phyloP scores from a whole-genome alignment of 2,797 vertebrate genomes.

The Sebastes umbrosus region DNA sequence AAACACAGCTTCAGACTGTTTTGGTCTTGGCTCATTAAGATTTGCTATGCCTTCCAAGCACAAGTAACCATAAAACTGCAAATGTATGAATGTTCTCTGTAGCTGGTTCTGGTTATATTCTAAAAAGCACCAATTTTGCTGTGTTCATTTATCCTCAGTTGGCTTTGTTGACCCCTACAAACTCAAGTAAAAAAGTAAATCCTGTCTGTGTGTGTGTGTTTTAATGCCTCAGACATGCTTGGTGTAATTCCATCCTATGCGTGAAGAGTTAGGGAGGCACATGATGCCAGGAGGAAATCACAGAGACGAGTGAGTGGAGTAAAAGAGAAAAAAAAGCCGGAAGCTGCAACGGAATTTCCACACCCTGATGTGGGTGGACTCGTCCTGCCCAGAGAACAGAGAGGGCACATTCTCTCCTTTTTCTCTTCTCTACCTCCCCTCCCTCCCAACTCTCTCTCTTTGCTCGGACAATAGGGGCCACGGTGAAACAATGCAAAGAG shows the following conservation, averaged over 20 bases:
- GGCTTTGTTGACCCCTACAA: background rate
- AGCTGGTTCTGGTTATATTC: background rate
- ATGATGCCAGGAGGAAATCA: conserved; percentile 18
- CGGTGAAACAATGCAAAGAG: conserved; percentile 64
- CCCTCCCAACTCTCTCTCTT: conserved; percentile 42
- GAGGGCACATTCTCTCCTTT: conserved; percentile 49
- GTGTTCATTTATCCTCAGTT: background rate
- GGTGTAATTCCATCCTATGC: background rate
- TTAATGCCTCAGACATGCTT: background rate
- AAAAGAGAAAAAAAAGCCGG: conserved; percentile 48
- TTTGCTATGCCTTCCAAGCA: background rate
- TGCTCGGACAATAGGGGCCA: conserved; percentile 59
- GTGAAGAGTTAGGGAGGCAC: background rate
- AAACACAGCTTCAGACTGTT: background rate
- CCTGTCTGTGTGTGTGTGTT: background rate
- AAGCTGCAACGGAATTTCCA: conserved; percentile 68
- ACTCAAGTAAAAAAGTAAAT: background rate
- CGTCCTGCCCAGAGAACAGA: conserved; percentile 45
- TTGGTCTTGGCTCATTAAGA: background rate
- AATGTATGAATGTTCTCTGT: conserved; percentile 4
- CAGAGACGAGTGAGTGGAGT: conserved; percentile 6
- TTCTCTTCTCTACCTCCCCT: conserved; percentile 26
- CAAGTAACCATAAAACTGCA: background rate
- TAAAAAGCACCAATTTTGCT: background rate
- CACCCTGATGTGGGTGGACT: conserved; percentile 63